Evolutionary conservation across 2,888 invertebrate species (phyloP).

Genomic region (Troides oblongomaculatus): DNA sequence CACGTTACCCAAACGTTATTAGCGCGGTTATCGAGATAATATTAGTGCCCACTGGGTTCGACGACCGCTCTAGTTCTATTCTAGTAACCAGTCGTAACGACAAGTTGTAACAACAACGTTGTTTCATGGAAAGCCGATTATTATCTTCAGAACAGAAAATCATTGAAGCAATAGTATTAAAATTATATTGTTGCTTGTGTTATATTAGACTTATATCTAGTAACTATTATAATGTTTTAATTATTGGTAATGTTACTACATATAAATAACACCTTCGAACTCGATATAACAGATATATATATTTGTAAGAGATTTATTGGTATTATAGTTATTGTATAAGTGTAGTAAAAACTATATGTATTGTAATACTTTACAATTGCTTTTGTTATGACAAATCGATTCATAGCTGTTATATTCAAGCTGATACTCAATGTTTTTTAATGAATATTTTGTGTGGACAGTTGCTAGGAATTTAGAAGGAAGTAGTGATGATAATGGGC

Average conservation of each 20-base stretch:
- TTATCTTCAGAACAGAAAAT: constrained; percentile 40
- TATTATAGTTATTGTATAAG: background rate
- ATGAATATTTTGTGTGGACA: background rate
- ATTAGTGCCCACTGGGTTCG: constrained; percentile 58
- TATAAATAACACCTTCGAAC: background rate
- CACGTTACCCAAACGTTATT: constrained; percentile 60
- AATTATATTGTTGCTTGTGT: background rate
- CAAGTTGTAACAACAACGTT: constrained; percentile 40
- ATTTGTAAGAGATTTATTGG: background rate
- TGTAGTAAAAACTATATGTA: background rate
- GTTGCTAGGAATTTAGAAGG: constrained; percentile 28
- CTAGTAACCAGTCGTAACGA: constrained; percentile 51
- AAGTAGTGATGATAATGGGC: constrained; percentile 38
- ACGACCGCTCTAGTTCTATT: constrained; percentile 71
- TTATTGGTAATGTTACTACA: background rate
- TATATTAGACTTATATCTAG: background rate
- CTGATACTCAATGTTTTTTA: background rate
- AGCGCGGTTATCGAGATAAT: constrained; percentile 63
- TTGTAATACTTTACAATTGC: background rate
- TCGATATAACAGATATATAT: no score
- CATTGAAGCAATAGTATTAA: constrained; percentile 26
- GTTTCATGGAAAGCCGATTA: constrained; percentile 49
- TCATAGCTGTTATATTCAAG: background rate
- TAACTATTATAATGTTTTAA: background rate
- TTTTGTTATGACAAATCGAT: background rate